A percentile compares a stretch with the other conserved stretches of the same genome.
phyloP scores from a whole-genome alignment of 2,888 invertebrate genomes.

The Hemithea aestivaria region DNA sequence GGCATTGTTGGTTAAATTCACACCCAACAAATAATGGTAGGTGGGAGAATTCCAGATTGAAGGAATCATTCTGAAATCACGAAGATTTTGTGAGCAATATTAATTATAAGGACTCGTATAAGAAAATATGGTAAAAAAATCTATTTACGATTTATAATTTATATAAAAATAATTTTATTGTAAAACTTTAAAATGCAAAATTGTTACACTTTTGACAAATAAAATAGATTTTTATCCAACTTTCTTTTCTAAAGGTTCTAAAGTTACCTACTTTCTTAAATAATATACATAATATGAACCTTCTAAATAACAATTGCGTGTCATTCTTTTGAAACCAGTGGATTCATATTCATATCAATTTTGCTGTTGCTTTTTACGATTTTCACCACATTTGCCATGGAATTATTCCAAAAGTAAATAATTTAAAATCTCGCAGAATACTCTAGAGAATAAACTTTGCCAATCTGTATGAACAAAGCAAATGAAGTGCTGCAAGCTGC shows the following conservation, averaged over 20 bases:
- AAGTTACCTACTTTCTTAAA: conserved; percentile 4
- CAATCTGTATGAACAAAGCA: conserved; percentile 14
- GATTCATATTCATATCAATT: conserved; percentile 13
- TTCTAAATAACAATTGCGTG: conserved; percentile 7
- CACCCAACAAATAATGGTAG: no score
- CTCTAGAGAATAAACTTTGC: conserved; percentile 7
- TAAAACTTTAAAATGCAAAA: no score
- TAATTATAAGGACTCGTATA: no score
- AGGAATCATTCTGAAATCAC: conserved; percentile 3
- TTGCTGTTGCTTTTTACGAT: conserved; percentile 14
- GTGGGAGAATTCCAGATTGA: no score
- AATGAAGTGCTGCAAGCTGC: conserved; percentile 11
- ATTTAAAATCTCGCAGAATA: conserved; percentile 1
- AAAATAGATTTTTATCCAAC: no score
- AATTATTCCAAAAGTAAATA: conserved; percentile 8
- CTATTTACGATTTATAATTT: no score
- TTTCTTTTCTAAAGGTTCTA: conserved; percentile 2
- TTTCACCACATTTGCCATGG: conserved; percentile 9
- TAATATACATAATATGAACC: no score
- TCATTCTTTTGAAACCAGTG: no score
- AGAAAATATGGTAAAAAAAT: no score
- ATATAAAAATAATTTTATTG: no score
- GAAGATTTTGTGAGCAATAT: conserved; percentile 1
- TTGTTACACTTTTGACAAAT: no score
- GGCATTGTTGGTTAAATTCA: no score